phyloP scores from a whole-genome alignment of 2,113 vertebrate genomes.

The Myrmecophaga tridactyla region DNA sequence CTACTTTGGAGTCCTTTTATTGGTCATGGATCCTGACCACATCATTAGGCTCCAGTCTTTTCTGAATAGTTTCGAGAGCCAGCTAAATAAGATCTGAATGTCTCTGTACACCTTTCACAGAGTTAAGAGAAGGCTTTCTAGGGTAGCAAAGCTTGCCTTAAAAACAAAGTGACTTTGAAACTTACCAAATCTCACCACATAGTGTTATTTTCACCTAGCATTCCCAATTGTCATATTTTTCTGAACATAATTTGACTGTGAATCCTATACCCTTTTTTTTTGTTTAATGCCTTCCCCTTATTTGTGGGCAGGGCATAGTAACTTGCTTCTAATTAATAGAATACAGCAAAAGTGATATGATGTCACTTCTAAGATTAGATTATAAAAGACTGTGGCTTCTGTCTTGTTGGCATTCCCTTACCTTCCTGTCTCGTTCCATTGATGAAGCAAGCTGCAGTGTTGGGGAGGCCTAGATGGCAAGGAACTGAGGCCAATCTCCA shows the following conservation, averaged over 20 bases:
- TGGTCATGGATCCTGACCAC: background rate
- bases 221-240: background rate
- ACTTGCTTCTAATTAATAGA: background rate
- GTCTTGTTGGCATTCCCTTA: background rate
- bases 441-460: background rate
- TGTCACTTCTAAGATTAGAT: background rate
- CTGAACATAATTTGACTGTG: background rate
- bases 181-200: background rate
- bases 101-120: background rate
- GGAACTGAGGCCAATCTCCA: background rate
- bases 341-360: background rate
- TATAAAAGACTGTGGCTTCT: background rate
- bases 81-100: background rate
- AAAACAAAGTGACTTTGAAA: background rate
- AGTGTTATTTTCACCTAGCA: background rate
- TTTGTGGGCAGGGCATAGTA: background rate
- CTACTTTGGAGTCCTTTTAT: background rate
- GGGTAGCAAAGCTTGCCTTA: background rate
- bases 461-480: background rate
- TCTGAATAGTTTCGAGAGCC: background rate
- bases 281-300: too few relatives aligned
- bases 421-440: background rate
- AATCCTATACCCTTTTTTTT: background rate
- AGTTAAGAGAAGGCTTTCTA: background rate
- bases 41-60: background rate